Evolutionary conservation across 2,888 invertebrate species (phyloP).

Genomic region (Choristoneura rosaceana): DNA sequence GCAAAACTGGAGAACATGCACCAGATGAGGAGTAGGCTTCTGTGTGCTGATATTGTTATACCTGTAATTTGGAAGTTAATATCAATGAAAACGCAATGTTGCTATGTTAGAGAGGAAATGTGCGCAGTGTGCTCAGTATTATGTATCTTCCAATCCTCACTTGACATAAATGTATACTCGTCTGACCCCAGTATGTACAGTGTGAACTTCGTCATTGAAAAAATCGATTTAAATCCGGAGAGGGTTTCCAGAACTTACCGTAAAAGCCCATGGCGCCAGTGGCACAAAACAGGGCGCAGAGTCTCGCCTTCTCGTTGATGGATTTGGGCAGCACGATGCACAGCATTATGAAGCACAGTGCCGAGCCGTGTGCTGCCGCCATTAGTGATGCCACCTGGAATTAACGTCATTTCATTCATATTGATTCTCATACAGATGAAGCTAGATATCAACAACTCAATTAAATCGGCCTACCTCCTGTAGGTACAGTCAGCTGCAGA

Average conservation of each 20-base stretch:
- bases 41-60: conserved; percentile 66
- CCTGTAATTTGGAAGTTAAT: conserved; percentile 59
- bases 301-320: conserved; percentile 71
- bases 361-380: conserved; percentile 70
- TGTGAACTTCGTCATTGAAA: too few species aligned
- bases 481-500: too few species aligned
- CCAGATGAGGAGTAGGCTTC: conserved; percentile 74
- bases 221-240: too few species aligned
- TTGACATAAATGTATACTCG: too few species aligned
- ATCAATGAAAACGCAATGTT: background rate
- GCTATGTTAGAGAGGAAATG: too few species aligned
- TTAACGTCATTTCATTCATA: background rate
- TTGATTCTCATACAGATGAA: background rate
- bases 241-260: conserved; percentile 65
- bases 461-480: too few species aligned
- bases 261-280: conserved; percentile 84
- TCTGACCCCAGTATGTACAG: too few species aligned
- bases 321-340: conserved; percentile 74
- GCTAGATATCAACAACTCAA: too few species aligned
- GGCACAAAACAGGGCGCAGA: conserved; percentile 77
- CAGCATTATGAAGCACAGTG: conserved; percentile 75
- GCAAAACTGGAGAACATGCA: conserved; percentile 77
- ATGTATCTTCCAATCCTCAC: too few species aligned
- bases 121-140: too few species aligned
- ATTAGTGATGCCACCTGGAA: conserved; percentile 66